Conservation (phyloP, 2,888 invertebrate genomes). For the Noctua comes region DNA sequence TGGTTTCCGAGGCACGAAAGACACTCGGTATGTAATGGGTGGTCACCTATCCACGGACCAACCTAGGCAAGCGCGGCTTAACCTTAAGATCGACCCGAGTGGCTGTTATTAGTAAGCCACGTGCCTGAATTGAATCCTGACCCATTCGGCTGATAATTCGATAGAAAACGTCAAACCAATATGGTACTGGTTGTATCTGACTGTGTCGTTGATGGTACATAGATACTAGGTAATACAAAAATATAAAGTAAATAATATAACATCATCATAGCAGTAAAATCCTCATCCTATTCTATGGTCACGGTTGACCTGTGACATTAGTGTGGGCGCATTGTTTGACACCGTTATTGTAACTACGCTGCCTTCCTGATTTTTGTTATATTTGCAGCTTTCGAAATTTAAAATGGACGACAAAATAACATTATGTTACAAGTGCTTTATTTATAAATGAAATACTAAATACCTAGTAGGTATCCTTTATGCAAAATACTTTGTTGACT, state of each 20-base stretch:
- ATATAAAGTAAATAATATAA: background rate
- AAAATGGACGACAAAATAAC: background rate
- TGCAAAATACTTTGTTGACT: background rate
- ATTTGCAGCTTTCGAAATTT: slow-evolving; percentile 45
- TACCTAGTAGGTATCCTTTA: background rate
- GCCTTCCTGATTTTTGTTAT: slow-evolving; percentile 52
- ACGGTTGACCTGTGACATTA: slow-evolving; percentile 29
- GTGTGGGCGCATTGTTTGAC: slow-evolving; percentile 38
- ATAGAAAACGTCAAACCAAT: background rate
- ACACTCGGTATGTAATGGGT: no score
- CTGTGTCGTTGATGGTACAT: background rate
- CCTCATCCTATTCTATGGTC: slow-evolving; percentile 11
- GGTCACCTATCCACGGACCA: no score
- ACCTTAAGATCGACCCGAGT: no score
- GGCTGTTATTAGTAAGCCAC: no score
- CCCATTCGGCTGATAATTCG: background rate
- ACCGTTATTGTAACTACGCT: background rate
- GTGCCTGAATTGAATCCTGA: background rate
- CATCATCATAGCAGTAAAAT: background rate
- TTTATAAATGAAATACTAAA: background rate
- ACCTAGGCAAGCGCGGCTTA: no score
- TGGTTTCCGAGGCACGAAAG: no score
- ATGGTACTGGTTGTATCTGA: background rate
- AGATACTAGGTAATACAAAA: background rate
- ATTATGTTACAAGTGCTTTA: background rate